These are phyloP conservation scores for Cololabis saira DNA, from an alignment of 2,113 vertebrate species.

Conservation along the genomic window DNA sequence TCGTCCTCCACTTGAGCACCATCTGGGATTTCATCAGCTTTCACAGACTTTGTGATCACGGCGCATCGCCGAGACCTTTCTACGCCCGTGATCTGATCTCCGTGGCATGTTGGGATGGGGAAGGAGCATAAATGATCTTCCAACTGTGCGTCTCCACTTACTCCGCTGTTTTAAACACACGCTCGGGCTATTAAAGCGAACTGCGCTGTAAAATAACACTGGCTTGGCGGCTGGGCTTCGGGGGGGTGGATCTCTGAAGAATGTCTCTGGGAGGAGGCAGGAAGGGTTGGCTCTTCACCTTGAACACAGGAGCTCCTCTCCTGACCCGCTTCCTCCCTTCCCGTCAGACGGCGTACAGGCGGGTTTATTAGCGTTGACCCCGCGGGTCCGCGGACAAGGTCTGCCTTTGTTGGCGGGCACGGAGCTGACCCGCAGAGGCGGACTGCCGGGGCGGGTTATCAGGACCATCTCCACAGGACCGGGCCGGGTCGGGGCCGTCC, in stretches of 20 bases:
- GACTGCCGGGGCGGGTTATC: slow-evolving; percentile 45
- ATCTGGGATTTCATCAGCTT: slow-evolving; percentile 59
- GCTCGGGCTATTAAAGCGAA: slow-evolving; percentile 25
- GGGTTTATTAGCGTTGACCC: slow-evolving; percentile 55
- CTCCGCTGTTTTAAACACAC: slow-evolving; percentile 1
- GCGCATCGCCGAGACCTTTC: slow-evolving; percentile 25
- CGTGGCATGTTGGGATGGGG: slow-evolving; percentile 17
- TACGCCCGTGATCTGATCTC: slow-evolving; percentile 19
- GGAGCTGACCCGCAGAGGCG: slow-evolving; percentile 24
- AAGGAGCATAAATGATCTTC: slow-evolving; percentile 15
- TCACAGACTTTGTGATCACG: slow-evolving; percentile 12
- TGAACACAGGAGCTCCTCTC: slow-evolving; percentile 38
- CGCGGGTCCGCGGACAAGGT: slow-evolving; percentile 39
- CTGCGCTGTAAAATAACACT: slow-evolving; percentile 32
- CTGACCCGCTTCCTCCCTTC: slow-evolving; percentile 18
- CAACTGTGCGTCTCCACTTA: slow-evolving; percentile 12
- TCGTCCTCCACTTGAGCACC: slow-evolving; percentile 48
- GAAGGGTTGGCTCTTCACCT: slow-evolving; percentile 37
- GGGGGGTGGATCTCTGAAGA: slow-evolving; percentile 43
- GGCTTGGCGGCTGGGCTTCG: slow-evolving; percentile 38
- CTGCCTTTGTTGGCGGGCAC: slow-evolving; percentile 52
- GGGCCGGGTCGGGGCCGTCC: slow-evolving; percentile 17
- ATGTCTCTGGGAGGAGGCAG: slow-evolving; percentile 10
- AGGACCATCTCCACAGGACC: slow-evolving; percentile 30
- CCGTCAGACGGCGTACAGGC: slow-evolving; percentile 29